Percentiles rank a stretch among this genome's conserved stretches.
Conservation (phyloP, 1,140 invertebrate genomes). For the Zaprionus nigranus region DNA sequence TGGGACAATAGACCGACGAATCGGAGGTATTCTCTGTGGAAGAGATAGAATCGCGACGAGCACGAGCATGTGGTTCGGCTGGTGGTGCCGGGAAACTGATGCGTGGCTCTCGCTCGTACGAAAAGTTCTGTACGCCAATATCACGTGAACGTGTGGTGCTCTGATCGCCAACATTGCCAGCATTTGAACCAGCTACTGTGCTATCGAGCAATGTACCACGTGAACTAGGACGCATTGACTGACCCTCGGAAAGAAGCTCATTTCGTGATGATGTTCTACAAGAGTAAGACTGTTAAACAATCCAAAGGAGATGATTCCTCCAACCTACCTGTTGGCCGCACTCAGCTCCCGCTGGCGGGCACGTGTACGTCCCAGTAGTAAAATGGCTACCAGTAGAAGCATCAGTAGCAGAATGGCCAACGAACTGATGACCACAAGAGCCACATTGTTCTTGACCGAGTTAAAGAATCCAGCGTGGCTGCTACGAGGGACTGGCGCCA, state of each 20-base stretch:
- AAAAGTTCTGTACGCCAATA: constrained; percentile 69
- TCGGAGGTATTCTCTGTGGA: constrained; percentile 83
- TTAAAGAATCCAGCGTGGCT: constrained; percentile 88
- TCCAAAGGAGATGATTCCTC: too few species aligned
- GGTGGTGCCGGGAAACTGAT: constrained; percentile 73
- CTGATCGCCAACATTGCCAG: constrained; percentile 43
- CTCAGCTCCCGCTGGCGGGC: constrained; percentile 85
- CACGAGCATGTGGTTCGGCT: constrained; percentile 30
- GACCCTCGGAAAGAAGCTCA: constrained; percentile 73
- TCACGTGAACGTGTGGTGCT: constrained; percentile 63
- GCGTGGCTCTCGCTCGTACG: constrained; percentile 73
- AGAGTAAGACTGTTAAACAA: neutral
- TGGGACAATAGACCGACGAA: constrained; percentile 83
- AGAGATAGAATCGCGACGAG: constrained; percentile 68
- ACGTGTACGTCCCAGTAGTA: constrained; percentile 87
- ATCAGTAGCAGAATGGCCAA: constrained; percentile 87
- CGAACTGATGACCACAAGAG: constrained; percentile 84
- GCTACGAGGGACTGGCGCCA: constrained; percentile 87
- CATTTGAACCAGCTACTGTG: constrained; percentile 17
- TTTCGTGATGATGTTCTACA: constrained; percentile 74
- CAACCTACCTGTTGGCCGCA: constrained; percentile 60
- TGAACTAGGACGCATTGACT: constrained; percentile 69
- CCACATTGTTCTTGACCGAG: constrained; percentile 84
- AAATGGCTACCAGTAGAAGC: constrained; percentile 86
- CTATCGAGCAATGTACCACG: constrained; percentile 55